Percentiles rank a stretch among this genome's conserved stretches.
phyloP scores from a whole-genome alignment of 2,113 vertebrate species.

The Corythornis cristatus region DNA sequence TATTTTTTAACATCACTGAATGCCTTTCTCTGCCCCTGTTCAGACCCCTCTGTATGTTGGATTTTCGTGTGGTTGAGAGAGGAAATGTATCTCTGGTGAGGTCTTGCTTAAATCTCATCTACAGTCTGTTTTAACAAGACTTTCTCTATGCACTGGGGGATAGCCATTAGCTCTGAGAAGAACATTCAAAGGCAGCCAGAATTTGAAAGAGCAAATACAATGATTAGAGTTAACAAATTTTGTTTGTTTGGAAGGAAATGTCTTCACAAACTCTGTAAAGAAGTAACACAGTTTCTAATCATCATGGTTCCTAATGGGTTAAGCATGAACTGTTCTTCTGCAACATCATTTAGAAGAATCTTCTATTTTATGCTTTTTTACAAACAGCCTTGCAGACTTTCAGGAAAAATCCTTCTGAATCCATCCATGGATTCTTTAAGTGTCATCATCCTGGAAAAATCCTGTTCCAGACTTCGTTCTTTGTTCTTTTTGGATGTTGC shows the following conservation, averaged over 20 bases:
- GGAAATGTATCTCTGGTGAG: constrained; percentile 32
- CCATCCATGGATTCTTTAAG: not conserved
- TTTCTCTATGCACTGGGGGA: not conserved
- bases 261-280: not conserved
- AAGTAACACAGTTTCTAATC: not conserved
- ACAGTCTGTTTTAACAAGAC: constrained; percentile 12
- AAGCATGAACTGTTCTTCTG: not conserved
- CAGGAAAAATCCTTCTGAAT: not conserved
- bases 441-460: constrained; percentile 45
- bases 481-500: constrained; percentile 8
- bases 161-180: constrained; percentile 3
- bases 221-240: not conserved
- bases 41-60: constrained; percentile 3
- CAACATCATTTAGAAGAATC: not conserved
- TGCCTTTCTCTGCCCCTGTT: constrained; percentile 10
- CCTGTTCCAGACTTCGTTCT: constrained; percentile 5
- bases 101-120: constrained; percentile 39
- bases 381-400: not conserved
- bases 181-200: not conserved
- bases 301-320: not conserved
- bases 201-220: not conserved
- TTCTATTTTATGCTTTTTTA: not conserved
- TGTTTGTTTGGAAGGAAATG: not conserved
- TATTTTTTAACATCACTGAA: constrained; percentile 10
- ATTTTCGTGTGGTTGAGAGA: not conserved